These are phyloP conservation scores for Lobophora halterata DNA, from an alignment of 2,888 invertebrate species.

Conservation along the genomic window DNA sequence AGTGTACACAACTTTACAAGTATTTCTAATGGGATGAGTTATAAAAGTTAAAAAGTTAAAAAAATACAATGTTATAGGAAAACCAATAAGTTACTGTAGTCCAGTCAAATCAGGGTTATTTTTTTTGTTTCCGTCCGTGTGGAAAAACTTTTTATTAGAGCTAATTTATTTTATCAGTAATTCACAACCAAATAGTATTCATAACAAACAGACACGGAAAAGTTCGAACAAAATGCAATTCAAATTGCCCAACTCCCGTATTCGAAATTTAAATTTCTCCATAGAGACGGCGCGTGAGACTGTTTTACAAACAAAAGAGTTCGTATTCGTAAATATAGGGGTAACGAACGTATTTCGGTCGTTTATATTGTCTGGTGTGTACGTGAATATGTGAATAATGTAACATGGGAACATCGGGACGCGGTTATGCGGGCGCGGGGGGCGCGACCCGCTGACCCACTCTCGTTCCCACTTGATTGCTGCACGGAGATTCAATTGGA, in stretches of 20 bases:
- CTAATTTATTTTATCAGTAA: no score
- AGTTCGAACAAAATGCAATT: no score
- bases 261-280: constrained; percentile 14
- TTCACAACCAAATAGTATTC: no score
- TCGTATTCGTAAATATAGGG: constrained; percentile 49
- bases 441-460: constrained; percentile 71
- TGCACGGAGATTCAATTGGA: constrained; percentile 67
- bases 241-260: constrained; percentile 2
- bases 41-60: no score
- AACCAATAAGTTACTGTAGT: no score
- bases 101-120: no score
- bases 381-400: constrained; percentile 64
- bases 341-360: constrained; percentile 51
- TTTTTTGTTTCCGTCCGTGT: constrained; percentile 14
- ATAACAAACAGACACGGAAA: no score
- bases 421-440: constrained; percentile 39
- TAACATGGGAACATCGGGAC: constrained; percentile 45
- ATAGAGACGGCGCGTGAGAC: constrained; percentile 17
- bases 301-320: constrained; percentile 27
- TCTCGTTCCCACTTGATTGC: constrained; percentile 61
- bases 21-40: no score
- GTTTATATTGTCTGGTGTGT: constrained; percentile 49
- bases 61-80: no score
- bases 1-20: no score
- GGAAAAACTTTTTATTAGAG: no score